Base-by-base conservation (phyloP, 2,113 vertebrate genomes). In the Lophochroa leadbeateri region DNA sequence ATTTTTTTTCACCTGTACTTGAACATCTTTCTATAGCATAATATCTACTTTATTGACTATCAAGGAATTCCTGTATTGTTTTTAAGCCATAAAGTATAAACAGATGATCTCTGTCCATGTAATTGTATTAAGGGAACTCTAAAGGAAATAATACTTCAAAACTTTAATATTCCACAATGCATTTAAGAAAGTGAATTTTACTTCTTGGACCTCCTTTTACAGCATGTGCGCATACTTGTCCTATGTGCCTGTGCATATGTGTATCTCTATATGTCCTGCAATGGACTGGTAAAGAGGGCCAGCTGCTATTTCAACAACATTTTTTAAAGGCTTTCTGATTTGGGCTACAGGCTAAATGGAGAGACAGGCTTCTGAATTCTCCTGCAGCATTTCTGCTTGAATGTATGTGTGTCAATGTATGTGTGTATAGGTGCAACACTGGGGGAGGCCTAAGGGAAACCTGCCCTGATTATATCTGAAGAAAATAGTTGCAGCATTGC, bases 201-300 rank as follows among this genome's bases (percentile, higher is more conserved):
- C 11, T 87, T 61, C 37, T 82, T 67, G 4, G 20, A 46, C 11
- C 7, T 82, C 17, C 18, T 88, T 82, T 69, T 85, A 61, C 65
- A 53, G 27, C 3, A 0, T 2, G 8, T 4, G 3, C 39, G 18
- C 10, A 6, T 57, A 18, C 12, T 39, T 46, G 21, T 6, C 4
- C 1, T 14, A 18, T 24, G 21, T 28, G 53, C 15, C 15, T 44
- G 16, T 76, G 49, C 17, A n/a, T 1, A 1, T 6, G 5, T 52
- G 4, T 43, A 6, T 33, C 33, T 50, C 61, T 55, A 2, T 46
- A 4, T 11, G 8, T 77, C 58, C 33, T 23, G 64, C 60, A 23
- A 43, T 1, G 3, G 50, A 10, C 49, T 47, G 41, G 47, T 13
- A n/a, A 58, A 28, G 19, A 23, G 31, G 5, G 3, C 5, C 27